Percentiles rank a stretch among this genome's conserved stretches.
phyloP scores from a whole-genome alignment of 2,113 vertebrate genomes.

The Numenius arquata region DNA sequence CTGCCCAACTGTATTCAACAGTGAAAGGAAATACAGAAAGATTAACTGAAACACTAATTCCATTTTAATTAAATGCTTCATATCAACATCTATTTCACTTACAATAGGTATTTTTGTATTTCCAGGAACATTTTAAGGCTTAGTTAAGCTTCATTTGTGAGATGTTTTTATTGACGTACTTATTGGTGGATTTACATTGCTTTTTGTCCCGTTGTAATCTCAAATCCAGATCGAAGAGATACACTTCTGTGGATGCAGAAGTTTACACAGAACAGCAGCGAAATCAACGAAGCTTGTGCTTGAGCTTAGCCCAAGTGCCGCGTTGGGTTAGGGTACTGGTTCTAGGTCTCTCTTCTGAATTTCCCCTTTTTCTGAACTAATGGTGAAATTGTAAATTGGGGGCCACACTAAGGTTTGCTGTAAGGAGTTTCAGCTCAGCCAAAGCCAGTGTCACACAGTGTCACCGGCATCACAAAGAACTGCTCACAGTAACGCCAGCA shows the following conservation, averaged over 20 bases:
- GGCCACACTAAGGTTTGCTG: background rate
- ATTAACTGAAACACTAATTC: slow-evolving; percentile 59
- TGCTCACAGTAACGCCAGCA: background rate
- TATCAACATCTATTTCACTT: slow-evolving; percentile 11
- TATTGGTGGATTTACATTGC: background rate
- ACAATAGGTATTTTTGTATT: slow-evolving; percentile 19
- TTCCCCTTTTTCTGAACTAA: background rate
- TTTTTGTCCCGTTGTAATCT: background rate
- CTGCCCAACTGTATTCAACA: background rate
- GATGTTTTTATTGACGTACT: background rate
- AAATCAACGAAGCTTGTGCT: background rate
- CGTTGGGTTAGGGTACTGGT: background rate
- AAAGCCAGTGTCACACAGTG: background rate
- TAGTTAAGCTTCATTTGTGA: background rate
- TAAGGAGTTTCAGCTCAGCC: background rate
- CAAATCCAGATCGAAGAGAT: background rate
- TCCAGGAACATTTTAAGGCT: slow-evolving; percentile 36
- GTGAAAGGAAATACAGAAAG: slow-evolving; percentile 38
- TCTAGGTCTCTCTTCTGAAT: background rate
- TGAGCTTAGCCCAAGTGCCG: background rate
- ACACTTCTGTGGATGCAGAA: background rate
- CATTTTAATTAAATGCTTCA: slow-evolving; percentile 43
- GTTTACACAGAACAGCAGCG: background rate
- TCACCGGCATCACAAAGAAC: background rate
- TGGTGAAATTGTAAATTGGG: background rate